Conservation (phyloP, 2,113 vertebrate genomes). For the Halichoeres trimaculatus region DNA sequence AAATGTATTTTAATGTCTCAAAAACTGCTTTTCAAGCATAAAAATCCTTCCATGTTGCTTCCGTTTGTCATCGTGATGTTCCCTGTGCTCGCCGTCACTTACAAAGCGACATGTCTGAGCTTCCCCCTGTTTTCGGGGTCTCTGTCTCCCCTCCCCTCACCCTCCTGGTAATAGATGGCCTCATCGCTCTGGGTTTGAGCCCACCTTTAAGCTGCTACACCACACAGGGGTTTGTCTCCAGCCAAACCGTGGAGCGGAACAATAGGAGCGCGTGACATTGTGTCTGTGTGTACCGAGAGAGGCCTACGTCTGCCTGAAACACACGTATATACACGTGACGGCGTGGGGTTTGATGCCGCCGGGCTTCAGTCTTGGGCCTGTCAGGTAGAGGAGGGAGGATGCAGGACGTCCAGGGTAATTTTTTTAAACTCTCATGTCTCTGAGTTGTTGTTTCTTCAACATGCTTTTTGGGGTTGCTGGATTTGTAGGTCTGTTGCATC, state of each 20-base stretch:
- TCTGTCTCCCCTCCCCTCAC: conserved; percentile 41
- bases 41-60: background rate
- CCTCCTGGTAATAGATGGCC: conserved; percentile 65
- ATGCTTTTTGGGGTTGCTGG: background rate
- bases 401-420: conserved; percentile 76
- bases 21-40: background rate
- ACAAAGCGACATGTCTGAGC: conserved; percentile 28
- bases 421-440: conserved; percentile 6
- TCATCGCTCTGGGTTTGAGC: conserved; percentile 41
- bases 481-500: conserved; percentile 29
- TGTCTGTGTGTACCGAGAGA: conserved; percentile 78
- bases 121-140: conserved; percentile 25
- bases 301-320: conserved; percentile 78
- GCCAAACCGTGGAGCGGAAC: conserved; percentile 48
- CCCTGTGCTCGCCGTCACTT: conserved; percentile 30
- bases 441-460: background rate
- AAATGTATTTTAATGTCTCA: background rate
- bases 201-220: conserved; percentile 63
- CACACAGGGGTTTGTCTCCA: conserved; percentile 44
- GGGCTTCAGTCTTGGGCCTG: conserved; percentile 66
- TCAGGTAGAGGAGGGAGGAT: conserved; percentile 63
- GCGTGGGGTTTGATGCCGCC: conserved; percentile 48
- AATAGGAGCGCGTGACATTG: conserved; percentile 79
- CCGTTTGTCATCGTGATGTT: background rate
- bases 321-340: conserved; percentile 70